phyloP scores from a whole-genome alignment of 2,797 vertebrate genomes.

The Cichlasoma orientale region DNA sequence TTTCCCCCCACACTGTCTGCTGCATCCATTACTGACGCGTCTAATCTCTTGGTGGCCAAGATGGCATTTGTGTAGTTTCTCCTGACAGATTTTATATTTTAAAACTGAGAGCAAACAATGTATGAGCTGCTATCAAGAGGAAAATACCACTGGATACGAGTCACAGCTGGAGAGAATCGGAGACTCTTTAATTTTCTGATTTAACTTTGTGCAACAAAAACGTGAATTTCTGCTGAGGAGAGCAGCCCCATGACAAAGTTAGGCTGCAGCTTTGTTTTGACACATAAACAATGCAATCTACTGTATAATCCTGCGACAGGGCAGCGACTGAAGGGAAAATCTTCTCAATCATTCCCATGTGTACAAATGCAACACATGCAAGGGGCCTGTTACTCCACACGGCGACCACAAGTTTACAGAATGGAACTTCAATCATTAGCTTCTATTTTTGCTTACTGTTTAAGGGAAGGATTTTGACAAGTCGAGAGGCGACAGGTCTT shows the following conservation, averaged over 20 bases:
- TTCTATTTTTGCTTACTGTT: slow-evolving; percentile 64
- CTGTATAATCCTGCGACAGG: slow-evolving; percentile 30
- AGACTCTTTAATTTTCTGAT: neutral
- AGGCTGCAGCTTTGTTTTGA: slow-evolving; percentile 39
- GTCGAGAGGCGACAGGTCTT: slow-evolving; percentile 63
- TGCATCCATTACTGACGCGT: slow-evolving; percentile 59
- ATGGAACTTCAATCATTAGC: slow-evolving; percentile 71
- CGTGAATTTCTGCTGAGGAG: neutral
- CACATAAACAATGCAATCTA: slow-evolving; percentile 25
- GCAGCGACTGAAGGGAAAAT: slow-evolving; percentile 33
- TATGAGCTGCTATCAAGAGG: neutral
- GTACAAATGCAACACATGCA: slow-evolving; percentile 51
- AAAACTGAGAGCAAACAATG: slow-evolving; percentile 51
- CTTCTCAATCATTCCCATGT: slow-evolving; percentile 58
- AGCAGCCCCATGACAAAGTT: slow-evolving; percentile 12
- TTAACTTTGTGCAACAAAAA: neutral
- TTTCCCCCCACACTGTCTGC: slow-evolving; percentile 51
- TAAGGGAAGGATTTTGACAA: slow-evolving; percentile 62
- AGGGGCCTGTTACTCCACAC: slow-evolving; percentile 55
- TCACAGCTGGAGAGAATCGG: slow-evolving; percentile 30
- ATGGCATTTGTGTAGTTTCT: slow-evolving; percentile 44
- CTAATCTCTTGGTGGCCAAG: slow-evolving; percentile 45
- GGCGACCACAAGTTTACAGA: slow-evolving; percentile 52
- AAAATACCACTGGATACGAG: neutral
- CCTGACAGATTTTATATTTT: slow-evolving; percentile 53